Evolutionary conservation across 1,140 invertebrate species (phyloP).

Genomic region (Brachionus paranguensis): DNA sequence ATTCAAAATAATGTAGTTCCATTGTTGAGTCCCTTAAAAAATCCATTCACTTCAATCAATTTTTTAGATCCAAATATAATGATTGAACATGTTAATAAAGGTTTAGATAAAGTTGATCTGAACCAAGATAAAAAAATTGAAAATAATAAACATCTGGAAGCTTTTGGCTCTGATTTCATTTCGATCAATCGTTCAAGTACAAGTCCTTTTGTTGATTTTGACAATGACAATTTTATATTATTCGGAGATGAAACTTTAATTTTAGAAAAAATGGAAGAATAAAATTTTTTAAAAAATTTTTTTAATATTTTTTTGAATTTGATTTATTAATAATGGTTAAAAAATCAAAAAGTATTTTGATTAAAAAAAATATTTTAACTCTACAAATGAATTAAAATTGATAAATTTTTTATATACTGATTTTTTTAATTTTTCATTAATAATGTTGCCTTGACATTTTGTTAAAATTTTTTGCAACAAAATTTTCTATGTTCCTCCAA

Average conservation of each 20-base stretch:
- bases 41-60: not conserved
- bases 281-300: not conserved
- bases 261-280: not conserved
- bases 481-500: constrained; percentile 10
- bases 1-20: not conserved
- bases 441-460: not conserved
- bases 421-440: not conserved
- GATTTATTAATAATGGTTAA: too few species aligned
- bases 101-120: not conserved
- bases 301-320: not conserved
- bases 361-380: too few species aligned
- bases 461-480: too few species aligned
- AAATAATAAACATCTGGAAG: not conserved
- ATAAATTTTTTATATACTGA: not conserved
- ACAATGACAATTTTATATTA: not conserved
- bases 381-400: not conserved
- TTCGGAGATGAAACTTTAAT: not conserved
- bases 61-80: not conserved
- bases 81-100: not conserved
- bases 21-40: not conserved
- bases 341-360: too few species aligned
- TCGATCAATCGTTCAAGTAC: not conserved
- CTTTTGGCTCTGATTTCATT: constrained; percentile 21
- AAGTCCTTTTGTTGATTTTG: constrained; percentile 1
- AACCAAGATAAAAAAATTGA: not conserved